Evolutionary conservation across 2,797 vertebrate genomes (phyloP).

Genomic region (Rhodeus uyekii): DNA sequence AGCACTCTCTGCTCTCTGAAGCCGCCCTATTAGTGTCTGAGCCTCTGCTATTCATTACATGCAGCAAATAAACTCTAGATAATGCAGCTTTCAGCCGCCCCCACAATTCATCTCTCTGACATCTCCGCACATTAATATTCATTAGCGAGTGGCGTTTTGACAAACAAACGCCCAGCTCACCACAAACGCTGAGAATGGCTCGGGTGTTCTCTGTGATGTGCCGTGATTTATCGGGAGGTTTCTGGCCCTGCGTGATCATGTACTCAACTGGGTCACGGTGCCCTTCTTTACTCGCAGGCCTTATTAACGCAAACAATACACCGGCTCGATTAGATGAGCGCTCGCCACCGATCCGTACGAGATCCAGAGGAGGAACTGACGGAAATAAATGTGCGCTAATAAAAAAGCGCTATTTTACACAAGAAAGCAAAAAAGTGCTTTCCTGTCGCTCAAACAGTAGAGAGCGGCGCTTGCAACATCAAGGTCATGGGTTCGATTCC

Average conservation of each 20-base stretch:
- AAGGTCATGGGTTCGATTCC: too few species aligned
- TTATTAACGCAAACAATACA: conserved; percentile 39
- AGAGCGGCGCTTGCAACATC: too few species aligned
- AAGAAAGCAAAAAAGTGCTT: too few species aligned
- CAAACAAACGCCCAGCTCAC: conserved; percentile 63
- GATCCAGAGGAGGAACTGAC: not conserved
- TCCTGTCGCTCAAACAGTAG: too few species aligned
- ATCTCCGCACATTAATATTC: conserved; percentile 85
- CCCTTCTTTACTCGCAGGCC: conserved; percentile 36
- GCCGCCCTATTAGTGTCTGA: conserved; percentile 67
- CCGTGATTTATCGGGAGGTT: conserved; percentile 36
- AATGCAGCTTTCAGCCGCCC: conserved; percentile 79
- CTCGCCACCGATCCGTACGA: not conserved
- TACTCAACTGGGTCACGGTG: conserved; percentile 32
- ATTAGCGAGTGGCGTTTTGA: conserved; percentile 76
- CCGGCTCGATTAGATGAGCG: conserved; percentile 18
- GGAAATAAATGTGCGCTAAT: not conserved
- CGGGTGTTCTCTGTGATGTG: conserved; percentile 37
- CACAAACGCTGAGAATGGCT: conserved; percentile 47
- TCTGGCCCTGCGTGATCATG: conserved; percentile 29
- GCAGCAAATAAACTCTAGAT: conserved; percentile 74
- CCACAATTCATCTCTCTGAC: conserved; percentile 84
- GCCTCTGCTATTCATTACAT: conserved; percentile 74
- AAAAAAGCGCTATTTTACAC: too few species aligned
- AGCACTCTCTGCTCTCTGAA: conserved; percentile 59